Conservation (phyloP, 2,113 vertebrate genomes). For the Procavia capensis region DNA sequence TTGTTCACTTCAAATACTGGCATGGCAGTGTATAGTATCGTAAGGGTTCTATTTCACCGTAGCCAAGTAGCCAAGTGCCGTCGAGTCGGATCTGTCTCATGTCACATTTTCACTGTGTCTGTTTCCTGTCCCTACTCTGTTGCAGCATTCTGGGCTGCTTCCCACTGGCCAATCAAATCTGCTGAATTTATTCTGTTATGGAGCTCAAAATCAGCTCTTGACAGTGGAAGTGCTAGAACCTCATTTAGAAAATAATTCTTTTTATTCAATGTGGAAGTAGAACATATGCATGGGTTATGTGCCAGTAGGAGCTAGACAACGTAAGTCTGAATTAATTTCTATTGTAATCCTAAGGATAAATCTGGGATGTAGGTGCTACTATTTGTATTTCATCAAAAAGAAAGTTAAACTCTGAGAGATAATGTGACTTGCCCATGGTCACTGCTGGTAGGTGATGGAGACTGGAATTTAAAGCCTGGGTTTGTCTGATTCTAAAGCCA, state of each 20-base stretch:
- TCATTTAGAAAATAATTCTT: slow-evolving; percentile 55
- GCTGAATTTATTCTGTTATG: slow-evolving; percentile 55
- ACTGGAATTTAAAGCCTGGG: background rate
- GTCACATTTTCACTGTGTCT: slow-evolving; percentile 46
- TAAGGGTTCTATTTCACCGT: background rate
- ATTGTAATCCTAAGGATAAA: slow-evolving; percentile 10
- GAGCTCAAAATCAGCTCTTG: background rate
- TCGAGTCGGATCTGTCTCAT: too few relatives aligned
- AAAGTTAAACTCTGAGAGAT: background rate
- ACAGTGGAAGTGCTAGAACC: background rate
- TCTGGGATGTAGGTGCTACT: background rate
- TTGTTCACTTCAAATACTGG: slow-evolving; percentile 29
- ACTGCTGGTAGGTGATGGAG: background rate
- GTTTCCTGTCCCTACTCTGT: rapidly evolving
- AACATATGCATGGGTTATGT: background rate
- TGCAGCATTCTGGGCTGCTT: slow-evolving; percentile 78
- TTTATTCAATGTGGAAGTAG: slow-evolving; percentile 30
- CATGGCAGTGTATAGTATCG: background rate
- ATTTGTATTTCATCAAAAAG: slow-evolving; percentile 15
- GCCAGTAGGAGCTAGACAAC: background rate
- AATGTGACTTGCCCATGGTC: background rate
- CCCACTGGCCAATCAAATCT: slow-evolving; percentile 85
- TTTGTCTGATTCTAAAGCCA: slow-evolving; percentile 25
- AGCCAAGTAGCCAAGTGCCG: too few relatives aligned
- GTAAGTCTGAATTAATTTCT: slow-evolving; percentile 6